Evolutionary conservation across 2,797 vertebrate species (phyloP).

Genomic region (Atherinosoma microstoma): DNA sequence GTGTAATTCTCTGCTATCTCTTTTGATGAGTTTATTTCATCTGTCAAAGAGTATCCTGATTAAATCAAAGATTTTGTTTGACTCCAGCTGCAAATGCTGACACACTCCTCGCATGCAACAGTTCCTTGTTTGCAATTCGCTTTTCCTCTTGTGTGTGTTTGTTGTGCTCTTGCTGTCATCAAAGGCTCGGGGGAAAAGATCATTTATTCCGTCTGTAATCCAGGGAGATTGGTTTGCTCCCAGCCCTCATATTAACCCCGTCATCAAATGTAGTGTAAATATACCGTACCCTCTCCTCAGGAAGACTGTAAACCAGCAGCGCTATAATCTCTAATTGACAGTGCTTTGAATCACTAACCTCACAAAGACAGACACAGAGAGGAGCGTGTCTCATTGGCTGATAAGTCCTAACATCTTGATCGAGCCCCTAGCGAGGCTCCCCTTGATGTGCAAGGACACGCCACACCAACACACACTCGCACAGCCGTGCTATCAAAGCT

Average conservation of each 20-base stretch:
- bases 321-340: conserved; percentile 75
- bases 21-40: conserved; percentile 52
- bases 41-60: conserved; percentile 62
- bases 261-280: conserved; percentile 72
- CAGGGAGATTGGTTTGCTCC: conserved; percentile 60
- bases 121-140: conserved; percentile 71
- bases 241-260: conserved; percentile 75
- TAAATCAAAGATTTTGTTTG: conserved; percentile 50
- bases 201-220: conserved; percentile 76
- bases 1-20: conserved; percentile 33
- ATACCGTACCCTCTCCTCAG: conserved; percentile 61
- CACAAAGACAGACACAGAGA: conserved; percentile 41
- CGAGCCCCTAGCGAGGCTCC: conserved; percentile 38
- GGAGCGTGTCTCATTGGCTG: conserved; percentile 53
- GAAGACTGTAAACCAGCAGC: conserved; percentile 67
- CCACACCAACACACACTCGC: conserved; percentile 8
- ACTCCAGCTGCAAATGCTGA: conserved; percentile 65
- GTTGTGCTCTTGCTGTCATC: conserved; percentile 70
- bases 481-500: conserved; percentile 17
- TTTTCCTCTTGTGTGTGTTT: conserved; percentile 58
- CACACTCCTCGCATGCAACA: conserved; percentile 65
- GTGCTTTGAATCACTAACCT: conserved; percentile 73
- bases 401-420: conserved; percentile 57
- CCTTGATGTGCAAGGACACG: conserved; percentile 43
- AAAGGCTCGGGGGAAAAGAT: conserved; percentile 74